These are phyloP conservation scores for Pachycephus smyrnensis DNA, from an alignment of 2,888 invertebrate species.

Conservation along the genomic window DNA sequence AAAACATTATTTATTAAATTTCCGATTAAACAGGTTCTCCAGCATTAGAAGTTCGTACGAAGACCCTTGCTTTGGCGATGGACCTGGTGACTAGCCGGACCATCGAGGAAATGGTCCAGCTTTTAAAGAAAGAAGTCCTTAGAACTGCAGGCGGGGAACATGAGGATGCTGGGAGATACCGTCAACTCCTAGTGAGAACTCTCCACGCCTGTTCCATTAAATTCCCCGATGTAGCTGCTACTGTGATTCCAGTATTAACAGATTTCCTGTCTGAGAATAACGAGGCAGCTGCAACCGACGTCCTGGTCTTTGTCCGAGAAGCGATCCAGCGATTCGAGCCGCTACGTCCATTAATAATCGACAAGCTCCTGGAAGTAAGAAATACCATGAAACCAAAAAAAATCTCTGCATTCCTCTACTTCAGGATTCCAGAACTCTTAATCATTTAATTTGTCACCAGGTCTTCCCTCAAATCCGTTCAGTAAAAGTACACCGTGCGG, in stretches of 20 bases:
- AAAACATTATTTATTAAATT: neutral
- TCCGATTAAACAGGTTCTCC: conserved; percentile 69
- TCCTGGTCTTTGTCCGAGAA: conserved; percentile 93
- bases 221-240: conserved; percentile 94
- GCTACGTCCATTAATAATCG: conserved; percentile 84
- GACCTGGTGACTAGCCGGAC: conserved; percentile 92
- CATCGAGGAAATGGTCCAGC: conserved; percentile 94
- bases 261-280: conserved; percentile 93
- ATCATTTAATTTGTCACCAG: conserved; percentile 74
- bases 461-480: conserved; percentile 88
- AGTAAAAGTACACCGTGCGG: conserved; percentile 92
- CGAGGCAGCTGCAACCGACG: conserved; percentile 92
- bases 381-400: neutral
- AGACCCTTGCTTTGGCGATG: conserved; percentile 85
- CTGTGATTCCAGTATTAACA: conserved; percentile 93
- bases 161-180: conserved; percentile 95
- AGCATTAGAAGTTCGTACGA: conserved; percentile 93
- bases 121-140: conserved; percentile 92
- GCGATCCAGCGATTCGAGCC: conserved; percentile 94
- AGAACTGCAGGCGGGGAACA: conserved; percentile 91
- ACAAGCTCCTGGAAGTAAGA: conserved; percentile 66
- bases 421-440: neutral
- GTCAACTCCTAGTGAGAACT: conserved; percentile 94
- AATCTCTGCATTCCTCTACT: neutral
- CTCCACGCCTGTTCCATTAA: conserved; percentile 94